phyloP scores from a whole-genome alignment of 2,113 vertebrate species.

The Ondatra zibethicus region DNA sequence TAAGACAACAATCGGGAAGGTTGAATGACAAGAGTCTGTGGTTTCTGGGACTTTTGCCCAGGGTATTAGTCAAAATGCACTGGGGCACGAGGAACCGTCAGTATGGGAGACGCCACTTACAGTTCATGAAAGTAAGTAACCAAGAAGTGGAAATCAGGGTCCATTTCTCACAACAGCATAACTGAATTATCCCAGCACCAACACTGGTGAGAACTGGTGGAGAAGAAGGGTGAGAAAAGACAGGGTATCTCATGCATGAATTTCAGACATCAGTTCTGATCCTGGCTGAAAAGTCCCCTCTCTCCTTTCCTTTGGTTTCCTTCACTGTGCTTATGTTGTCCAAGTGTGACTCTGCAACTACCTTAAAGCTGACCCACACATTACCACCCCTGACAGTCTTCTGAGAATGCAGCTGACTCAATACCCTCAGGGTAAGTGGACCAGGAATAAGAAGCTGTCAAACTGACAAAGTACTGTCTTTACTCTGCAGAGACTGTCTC shows the following conservation, averaged over 20 bases:
- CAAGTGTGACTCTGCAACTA: constrained; percentile 40
- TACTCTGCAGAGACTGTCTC: neutral
- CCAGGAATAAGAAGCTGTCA: constrained; percentile 58
- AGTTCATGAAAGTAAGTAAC: constrained; percentile 13
- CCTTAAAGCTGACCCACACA: neutral
- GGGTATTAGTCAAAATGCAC: constrained; percentile 46
- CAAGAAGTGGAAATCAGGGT: constrained; percentile 36
- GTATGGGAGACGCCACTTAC: neutral
- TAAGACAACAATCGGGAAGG: constrained; percentile 43
- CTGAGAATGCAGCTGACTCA: constrained; percentile 50
- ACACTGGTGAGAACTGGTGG: constrained; percentile 2
- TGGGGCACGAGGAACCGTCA: neutral
- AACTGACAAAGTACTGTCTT: constrained; percentile 59
- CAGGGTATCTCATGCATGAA: constrained; percentile 33
- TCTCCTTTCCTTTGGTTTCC: constrained; percentile 23
- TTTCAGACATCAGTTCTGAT: constrained; percentile 43
- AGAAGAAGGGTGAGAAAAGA: constrained; percentile 43
- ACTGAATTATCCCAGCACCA: constrained; percentile 34
- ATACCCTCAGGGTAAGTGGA: constrained; percentile 10
- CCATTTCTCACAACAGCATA: constrained; percentile 47
- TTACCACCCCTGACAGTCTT: neutral
- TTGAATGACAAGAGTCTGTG: constrained; percentile 26
- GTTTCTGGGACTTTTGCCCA: constrained; percentile 11
- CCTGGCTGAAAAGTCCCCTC: neutral
- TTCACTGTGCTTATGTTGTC: constrained; percentile 8